Evolutionary conservation across 2,797 vertebrate species (phyloP).

Genomic region (Alauda arvensis): DNA sequence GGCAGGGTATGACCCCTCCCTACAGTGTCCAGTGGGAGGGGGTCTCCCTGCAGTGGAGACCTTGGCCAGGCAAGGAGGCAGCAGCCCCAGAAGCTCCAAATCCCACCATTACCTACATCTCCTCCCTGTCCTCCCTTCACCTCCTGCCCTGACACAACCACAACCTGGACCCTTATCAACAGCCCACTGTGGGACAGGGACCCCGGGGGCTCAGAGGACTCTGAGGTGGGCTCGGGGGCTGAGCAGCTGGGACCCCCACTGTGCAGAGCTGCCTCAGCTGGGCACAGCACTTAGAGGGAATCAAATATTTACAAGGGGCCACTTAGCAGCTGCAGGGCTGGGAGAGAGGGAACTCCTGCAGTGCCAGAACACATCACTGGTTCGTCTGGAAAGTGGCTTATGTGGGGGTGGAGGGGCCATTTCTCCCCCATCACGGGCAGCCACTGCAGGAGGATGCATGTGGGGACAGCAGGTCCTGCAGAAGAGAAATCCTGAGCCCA

Average conservation of each 20-base stretch:
- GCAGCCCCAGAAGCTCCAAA: neutral
- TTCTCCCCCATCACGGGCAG: rapidly evolving
- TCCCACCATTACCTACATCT: rapidly evolving
- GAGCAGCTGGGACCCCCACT: neutral
- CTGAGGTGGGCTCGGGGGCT: rapidly evolving
- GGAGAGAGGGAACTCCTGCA: rapidly evolving
- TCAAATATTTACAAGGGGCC: neutral
- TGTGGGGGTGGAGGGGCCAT: rapidly evolving
- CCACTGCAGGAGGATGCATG: rapidly evolving
- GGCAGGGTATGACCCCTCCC: neutral
- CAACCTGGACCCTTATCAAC: rapidly evolving
- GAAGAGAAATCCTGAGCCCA: neutral
- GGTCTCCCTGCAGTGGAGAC: rapidly evolving
- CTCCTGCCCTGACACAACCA: rapidly evolving
- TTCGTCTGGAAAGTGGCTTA: neutral
- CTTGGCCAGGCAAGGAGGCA: neutral
- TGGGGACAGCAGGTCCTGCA: neutral
- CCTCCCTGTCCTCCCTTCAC: neutral
- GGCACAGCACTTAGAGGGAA: neutral
- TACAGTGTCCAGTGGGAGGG: rapidly evolving
- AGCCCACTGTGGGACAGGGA: rapidly evolving
- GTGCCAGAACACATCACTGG: neutral
- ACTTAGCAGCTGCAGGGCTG: neutral
- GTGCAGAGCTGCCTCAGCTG: neutral
- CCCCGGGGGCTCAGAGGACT: rapidly evolving